These are phyloP conservation scores for Sapayoa aenigma DNA, from an alignment of 2,113 vertebrate species.

Conservation along the genomic window DNA sequence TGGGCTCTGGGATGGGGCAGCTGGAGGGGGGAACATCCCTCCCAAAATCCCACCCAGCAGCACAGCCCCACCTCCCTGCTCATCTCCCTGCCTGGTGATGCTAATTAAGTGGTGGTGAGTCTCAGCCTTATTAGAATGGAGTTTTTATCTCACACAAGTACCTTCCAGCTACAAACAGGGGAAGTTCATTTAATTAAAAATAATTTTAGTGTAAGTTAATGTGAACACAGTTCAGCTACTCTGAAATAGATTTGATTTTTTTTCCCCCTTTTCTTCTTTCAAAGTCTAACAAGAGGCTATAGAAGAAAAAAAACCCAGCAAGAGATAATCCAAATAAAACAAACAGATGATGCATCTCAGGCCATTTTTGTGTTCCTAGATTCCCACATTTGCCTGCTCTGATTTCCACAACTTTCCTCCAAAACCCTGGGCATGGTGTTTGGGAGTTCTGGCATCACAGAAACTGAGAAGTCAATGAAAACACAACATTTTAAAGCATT, in stretches of 20 bases:
- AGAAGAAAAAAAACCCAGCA: background rate
- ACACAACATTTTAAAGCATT: background rate
- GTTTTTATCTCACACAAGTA: conserved; percentile 51
- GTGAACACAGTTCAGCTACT: conserved; percentile 41
- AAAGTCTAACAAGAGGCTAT: background rate
- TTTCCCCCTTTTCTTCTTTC: background rate
- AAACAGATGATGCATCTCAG: background rate
- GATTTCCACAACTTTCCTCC: background rate
- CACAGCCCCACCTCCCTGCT: background rate
- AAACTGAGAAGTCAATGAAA: background rate
- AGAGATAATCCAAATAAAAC: background rate
- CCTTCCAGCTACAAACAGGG: conserved; percentile 64
- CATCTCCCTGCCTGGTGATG: background rate
- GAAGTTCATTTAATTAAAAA: conserved; percentile 67
- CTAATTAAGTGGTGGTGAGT: conserved; percentile 39
- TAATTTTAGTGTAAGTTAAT: conserved; percentile 42
- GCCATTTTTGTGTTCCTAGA: background rate
- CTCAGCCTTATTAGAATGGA: conserved; percentile 28
- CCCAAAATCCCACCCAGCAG: conserved; percentile 12
- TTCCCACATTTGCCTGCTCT: background rate
- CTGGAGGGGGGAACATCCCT: background rate
- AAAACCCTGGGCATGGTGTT: rapidly evolving
- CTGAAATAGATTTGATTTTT: conserved; percentile 2
- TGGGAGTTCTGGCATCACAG: background rate
- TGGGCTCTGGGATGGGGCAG: background rate